Evolutionary conservation across 2,113 vertebrate genomes (phyloP).

Genomic region (Oncorhynchus kisutch): DNA sequence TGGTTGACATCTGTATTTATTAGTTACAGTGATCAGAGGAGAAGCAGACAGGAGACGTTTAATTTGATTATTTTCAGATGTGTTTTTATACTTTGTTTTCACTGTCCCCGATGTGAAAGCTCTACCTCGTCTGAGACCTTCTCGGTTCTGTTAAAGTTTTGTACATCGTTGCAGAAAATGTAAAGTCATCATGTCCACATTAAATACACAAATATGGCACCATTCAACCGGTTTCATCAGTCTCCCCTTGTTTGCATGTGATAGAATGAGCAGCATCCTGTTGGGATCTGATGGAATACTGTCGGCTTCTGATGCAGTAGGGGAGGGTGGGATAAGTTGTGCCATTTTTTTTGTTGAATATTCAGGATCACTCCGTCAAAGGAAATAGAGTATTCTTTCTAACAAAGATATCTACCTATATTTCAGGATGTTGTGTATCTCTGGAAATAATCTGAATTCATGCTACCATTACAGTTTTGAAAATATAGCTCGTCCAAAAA

Average conservation of each 20-base stretch:
- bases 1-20: constrained; percentile 89
- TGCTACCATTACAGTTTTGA: too few species aligned
- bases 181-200: constrained; percentile 90
- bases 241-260: constrained; percentile 10
- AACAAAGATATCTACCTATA: too few species aligned
- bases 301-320: too few species aligned
- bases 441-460: too few species aligned
- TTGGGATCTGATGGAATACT: background rate
- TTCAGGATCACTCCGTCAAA: too few species aligned
- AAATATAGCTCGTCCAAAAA: too few species aligned
- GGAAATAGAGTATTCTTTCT: too few species aligned
- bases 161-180: constrained; percentile 83
- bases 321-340: too few species aligned
- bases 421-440: too few species aligned
- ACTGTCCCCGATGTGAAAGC: constrained; percentile 81
- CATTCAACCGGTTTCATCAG: constrained; percentile 35
- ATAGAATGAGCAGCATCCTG: background rate
- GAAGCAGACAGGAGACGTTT: constrained; percentile 59
- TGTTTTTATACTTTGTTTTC: constrained; percentile 65
- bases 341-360: too few species aligned
- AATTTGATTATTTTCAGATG: constrained; percentile 47
- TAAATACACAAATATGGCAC: constrained; percentile 81
- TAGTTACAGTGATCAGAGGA: constrained; percentile 79
- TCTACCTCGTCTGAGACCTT: constrained; percentile 92
- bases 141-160: constrained; percentile 82